Evolutionary conservation across 2,113 vertebrate species (phyloP), one percentile per base, ranked within the genome.

Genomic region (Catharus fuscescens): DNA sequence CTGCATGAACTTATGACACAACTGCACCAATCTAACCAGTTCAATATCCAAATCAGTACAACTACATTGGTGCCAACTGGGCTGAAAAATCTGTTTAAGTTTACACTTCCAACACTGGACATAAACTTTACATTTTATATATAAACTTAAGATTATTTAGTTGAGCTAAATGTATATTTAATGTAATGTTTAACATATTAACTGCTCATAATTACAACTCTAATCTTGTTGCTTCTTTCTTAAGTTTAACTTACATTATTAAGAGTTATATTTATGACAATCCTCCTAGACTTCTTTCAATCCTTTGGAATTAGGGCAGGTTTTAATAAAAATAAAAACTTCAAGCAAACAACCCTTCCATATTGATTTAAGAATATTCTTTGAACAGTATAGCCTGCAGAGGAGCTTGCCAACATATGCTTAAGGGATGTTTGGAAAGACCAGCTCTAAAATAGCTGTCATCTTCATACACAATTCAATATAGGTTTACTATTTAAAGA

Each of bases 371-470:
- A 85, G 44, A 82, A 67, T 36, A 25, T 59, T 52, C 25, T 56
- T 25, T 76, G 71, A 79, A 76, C 24, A 34, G n/a, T 5, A 69
- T 2, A 53, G 52, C 8, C 56, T 56, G 42, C 42, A 89, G 7
- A 78, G 21, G 17, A 81, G 38, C 44, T 74, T 65, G 71, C 12
- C 78, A 81, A 26, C 42, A 54, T 24, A 88, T 29, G 23, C 42
- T 45, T 79, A 71, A 28, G 29, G 24, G 34, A 18, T 88, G n/a
- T 31, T 86, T 76, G 48, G 76, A 54, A 90, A 95, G 31, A 64
- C 4, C n/a, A 86, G 59, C 48, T 77, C 88, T 86, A 86, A 92
- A 80, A 82, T 12, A 92, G 53, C 48, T 92, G 86, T 92, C 54
- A 53, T 69, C 44, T 73, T 72, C 50, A 90, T 45, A 72, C 8